These are phyloP conservation scores for Diaperis boleti DNA, from an alignment of 2,888 invertebrate genomes.

Conservation along the genomic window DNA sequence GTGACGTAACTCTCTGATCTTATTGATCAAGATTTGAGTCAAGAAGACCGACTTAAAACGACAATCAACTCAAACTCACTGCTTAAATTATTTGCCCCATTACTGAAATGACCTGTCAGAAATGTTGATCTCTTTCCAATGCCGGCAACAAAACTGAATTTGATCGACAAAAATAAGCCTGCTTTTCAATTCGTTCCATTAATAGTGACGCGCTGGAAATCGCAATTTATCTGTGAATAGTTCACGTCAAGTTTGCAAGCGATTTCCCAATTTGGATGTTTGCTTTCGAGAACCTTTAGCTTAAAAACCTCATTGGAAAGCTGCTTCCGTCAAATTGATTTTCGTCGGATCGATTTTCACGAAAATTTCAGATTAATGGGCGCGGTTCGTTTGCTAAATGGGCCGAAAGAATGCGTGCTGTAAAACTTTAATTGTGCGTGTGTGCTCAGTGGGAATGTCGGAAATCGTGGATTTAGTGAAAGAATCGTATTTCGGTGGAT, in stretches of 20 bases:
- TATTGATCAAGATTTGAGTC: too few relatives aligned
- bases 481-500: too few relatives aligned
- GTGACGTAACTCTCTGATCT: too few relatives aligned
- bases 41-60: too few relatives aligned
- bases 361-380: background rate
- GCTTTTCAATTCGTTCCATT: conserved; percentile 3
- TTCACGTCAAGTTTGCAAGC: conserved; percentile 32
- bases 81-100: too few relatives aligned
- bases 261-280: conserved; percentile 36
- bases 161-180: conserved; percentile 3
- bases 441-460: too few relatives aligned
- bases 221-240: conserved; percentile 30
- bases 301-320: conserved; percentile 30
- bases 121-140: too few relatives aligned
- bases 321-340: conserved; percentile 26
- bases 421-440: background rate
- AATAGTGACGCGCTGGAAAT: conserved; percentile 4
- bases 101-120: too few relatives aligned
- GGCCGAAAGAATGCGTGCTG: background rate
- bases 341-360: conserved; percentile 20
- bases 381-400: background rate
- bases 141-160: background rate
- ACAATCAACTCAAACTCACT: too few relatives aligned
- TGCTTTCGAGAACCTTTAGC: conserved; percentile 27
- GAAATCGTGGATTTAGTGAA: too few relatives aligned